These are phyloP conservation scores for Drosophila mojavensis DNA, from an alignment of 1,140 invertebrate genomes.

Conservation along the genomic window DNA sequence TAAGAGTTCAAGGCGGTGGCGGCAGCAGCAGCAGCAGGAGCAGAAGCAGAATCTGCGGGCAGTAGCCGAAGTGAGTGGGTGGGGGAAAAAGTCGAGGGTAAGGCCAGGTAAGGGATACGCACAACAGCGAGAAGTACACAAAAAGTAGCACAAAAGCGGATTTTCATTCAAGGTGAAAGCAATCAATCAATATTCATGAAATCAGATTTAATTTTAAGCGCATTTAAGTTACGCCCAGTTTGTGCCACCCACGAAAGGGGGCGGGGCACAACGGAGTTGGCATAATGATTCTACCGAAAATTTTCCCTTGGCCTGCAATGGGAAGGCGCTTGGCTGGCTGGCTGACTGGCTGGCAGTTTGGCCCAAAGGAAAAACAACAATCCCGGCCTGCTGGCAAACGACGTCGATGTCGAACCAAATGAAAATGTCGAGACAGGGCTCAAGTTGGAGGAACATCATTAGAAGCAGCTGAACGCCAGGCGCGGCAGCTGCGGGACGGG, in stretches of 20 bases:
- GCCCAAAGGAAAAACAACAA: conserved; percentile 58
- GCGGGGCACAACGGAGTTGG: background rate
- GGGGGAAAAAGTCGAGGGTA: conserved; percentile 24
- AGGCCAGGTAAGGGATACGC: conserved; percentile 57
- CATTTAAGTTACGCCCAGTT: conserved; percentile 71
- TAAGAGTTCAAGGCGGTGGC: conserved; percentile 60
- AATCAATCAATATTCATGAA: conserved; percentile 83
- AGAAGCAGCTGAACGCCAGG: conserved; percentile 46
- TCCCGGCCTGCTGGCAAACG: conserved; percentile 51
- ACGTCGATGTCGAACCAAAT: conserved; percentile 69
- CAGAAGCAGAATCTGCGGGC: background rate
- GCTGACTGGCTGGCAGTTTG: background rate
- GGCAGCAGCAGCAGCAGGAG: too few species aligned
- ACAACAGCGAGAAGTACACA: conserved; percentile 22
- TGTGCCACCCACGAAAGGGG: background rate
- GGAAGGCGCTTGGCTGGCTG: background rate
- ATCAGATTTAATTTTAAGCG: conserved; percentile 83
- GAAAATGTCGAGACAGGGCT: conserved; percentile 69
- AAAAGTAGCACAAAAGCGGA: conserved; percentile 79
- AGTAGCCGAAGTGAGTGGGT: background rate
- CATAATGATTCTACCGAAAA: conserved; percentile 71
- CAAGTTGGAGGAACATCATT: conserved; percentile 76
- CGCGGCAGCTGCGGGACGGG: background rate
- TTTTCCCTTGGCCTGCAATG: conserved; percentile 29
- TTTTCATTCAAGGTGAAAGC: conserved; percentile 83